Conservation (phyloP, 1,140 invertebrate genomes). For the Cyclargus thomasi region DNA sequence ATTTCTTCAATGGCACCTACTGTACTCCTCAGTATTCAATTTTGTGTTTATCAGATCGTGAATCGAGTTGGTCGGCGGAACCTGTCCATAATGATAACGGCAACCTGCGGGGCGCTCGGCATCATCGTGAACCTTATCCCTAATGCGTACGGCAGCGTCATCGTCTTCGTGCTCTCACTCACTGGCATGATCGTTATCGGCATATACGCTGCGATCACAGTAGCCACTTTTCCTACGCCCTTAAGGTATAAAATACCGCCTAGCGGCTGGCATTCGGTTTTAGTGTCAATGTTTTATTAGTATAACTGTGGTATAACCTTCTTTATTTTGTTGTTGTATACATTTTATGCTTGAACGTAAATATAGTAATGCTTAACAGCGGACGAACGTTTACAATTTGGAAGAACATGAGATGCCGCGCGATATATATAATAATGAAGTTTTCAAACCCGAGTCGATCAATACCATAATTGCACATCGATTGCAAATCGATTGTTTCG, state of each 20-base stretch:
- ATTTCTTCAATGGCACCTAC: no score
- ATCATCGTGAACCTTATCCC: slow-evolving; percentile 49
- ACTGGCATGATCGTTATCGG: slow-evolving; percentile 40
- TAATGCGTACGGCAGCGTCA: slow-evolving; percentile 40
- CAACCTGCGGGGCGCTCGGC: slow-evolving; percentile 35
- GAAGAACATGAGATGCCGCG: no score
- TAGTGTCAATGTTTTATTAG: no score
- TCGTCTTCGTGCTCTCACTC: slow-evolving; percentile 35
- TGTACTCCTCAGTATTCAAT: not conserved
- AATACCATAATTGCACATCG: no score
- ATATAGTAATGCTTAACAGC: no score
- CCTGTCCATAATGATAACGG: slow-evolving; percentile 36
- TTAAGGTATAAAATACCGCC: slow-evolving; percentile 33
- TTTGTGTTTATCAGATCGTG: slow-evolving; percentile 33
- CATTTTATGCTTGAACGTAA: no score
- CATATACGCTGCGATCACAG: slow-evolving; percentile 45
- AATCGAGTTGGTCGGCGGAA: slow-evolving; percentile 40
- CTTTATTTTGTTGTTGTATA: no score
- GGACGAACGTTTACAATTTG: no score
- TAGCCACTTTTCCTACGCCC: slow-evolving; percentile 47
- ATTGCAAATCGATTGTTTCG: no score
- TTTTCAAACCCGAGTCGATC: no score
- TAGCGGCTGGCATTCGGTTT: not conserved
- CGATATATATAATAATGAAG: no score
- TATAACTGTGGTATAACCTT: no score